Evolutionary conservation across 2,888 invertebrate species (phyloP).

Genomic region (Colletes collaris): DNA sequence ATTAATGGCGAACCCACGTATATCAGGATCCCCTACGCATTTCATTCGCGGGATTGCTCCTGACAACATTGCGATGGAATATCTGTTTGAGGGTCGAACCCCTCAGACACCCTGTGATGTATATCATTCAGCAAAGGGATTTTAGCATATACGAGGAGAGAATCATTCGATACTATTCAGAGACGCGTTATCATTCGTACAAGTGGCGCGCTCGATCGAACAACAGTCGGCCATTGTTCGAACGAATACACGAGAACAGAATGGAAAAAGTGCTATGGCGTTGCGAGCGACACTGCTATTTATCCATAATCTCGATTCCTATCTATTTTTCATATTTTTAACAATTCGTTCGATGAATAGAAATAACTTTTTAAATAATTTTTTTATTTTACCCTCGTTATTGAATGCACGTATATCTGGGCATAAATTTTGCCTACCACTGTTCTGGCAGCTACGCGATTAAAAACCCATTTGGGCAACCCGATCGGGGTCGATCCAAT

Average conservation of each 20-base stretch:
- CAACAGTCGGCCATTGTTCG: not conserved
- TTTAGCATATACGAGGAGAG: constrained; percentile 23
- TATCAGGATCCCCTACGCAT: constrained; percentile 3
- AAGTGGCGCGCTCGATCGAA: not conserved
- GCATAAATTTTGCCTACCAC: no score
- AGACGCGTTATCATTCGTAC: not conserved
- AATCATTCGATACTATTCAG: constrained; percentile 17
- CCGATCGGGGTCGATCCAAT: no score
- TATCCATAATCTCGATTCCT: no score
- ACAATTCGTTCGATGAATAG: no score
- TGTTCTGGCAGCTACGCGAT: no score
- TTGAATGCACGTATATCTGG: no score
- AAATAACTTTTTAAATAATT: no score
- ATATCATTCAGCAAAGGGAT: constrained; percentile 29
- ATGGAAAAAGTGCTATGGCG: not conserved
- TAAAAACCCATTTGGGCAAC: no score
- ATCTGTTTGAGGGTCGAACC: constrained; percentile 45
- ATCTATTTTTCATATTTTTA: no score
- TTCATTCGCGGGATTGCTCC: constrained; percentile 29
- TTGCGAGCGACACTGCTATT: no score
- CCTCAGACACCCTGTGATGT: constrained; percentile 20
- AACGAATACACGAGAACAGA: not conserved
- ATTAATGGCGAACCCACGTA: constrained; percentile 7
- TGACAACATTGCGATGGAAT: constrained; percentile 33
- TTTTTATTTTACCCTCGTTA: no score